These are phyloP conservation scores for Volucella inflata DNA, from an alignment of 2,888 invertebrate species.

Conservation along the genomic window DNA sequence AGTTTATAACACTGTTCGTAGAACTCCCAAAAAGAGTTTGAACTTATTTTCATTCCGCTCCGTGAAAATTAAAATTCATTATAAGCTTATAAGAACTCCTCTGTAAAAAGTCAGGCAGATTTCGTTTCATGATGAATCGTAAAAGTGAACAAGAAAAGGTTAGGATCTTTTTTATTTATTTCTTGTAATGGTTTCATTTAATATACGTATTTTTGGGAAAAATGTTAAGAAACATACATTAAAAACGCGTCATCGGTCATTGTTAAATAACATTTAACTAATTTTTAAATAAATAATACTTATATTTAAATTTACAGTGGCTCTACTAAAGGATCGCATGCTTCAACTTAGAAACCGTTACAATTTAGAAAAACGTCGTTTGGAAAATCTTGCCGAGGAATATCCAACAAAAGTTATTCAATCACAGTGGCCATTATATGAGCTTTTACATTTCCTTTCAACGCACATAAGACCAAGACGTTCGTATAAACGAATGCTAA, in stretches of 20 bases:
- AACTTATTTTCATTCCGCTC: too few relatives aligned
- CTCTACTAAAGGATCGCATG: conserved; percentile 83
- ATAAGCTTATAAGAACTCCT: too few relatives aligned
- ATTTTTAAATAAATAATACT: not conserved
- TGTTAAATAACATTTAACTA: not conserved
- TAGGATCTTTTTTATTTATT: too few relatives aligned
- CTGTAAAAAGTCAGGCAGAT: too few relatives aligned
- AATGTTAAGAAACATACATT: too few relatives aligned
- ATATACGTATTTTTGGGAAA: too few relatives aligned
- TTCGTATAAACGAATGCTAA: conserved; percentile 81
- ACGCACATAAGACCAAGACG: conserved; percentile 83
- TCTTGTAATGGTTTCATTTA: too few relatives aligned
- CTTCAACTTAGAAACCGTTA: conserved; percentile 83
- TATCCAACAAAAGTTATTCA: conserved; percentile 78
- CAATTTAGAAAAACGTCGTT: conserved; percentile 83
- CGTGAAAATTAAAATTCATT: too few relatives aligned
- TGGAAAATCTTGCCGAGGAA: conserved; percentile 80
- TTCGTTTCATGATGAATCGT: too few relatives aligned
- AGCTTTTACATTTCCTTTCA: conserved; percentile 82
- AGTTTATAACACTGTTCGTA: too few relatives aligned
- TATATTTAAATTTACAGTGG: conserved; percentile 78
- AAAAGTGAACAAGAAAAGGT: too few relatives aligned
- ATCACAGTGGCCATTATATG: conserved; percentile 83
- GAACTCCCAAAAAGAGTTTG: too few relatives aligned
- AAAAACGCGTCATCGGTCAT: not conserved